A percentile compares a stretch with the other conserved stretches of the same genome.
Conservation (phyloP, 2,797 vertebrate genomes). For the Cossypha dichroa region DNA sequence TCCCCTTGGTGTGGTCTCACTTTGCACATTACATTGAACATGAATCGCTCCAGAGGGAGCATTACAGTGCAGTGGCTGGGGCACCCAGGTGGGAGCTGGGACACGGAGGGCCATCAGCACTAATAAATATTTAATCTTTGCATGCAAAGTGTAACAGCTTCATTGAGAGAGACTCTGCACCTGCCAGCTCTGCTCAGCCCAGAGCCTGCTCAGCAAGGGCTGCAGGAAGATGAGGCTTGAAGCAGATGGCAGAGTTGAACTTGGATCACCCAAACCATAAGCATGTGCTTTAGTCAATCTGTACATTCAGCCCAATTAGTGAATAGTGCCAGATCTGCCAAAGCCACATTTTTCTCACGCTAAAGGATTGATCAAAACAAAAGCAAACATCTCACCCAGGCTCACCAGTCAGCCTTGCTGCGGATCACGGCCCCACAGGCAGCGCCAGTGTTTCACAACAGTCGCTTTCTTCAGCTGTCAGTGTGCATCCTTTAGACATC, state of each 20-base stretch:
- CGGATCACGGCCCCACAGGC: not conserved
- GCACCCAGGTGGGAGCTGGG: not conserved
- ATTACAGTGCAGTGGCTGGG: not conserved
- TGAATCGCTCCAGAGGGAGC: not conserved
- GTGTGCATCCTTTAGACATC: not conserved
- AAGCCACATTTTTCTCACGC: not conserved
- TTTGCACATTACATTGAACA: not conserved
- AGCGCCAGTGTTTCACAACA: slow-evolving; percentile 7
- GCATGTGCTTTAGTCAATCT: slow-evolving; percentile 30
- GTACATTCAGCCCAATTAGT: slow-evolving; percentile 28
- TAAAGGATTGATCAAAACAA: not conserved
- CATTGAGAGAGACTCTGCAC: not conserved
- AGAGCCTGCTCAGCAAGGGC: not conserved
- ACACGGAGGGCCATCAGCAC: not conserved
- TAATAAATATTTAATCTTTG: slow-evolving; percentile 38
- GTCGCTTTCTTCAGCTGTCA: not conserved
- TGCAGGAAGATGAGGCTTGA: not conserved
- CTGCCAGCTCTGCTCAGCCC: not conserved
- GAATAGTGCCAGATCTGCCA: not conserved
- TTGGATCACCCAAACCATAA: slow-evolving; percentile 31
- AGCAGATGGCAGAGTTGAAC: not conserved
- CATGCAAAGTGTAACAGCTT: not conserved
- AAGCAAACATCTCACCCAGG: not conserved
- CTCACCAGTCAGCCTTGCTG: not conserved
- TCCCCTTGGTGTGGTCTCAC: not conserved